Base-by-base conservation (phyloP, 2,113 vertebrate species). In the Eupsittula cactorum region DNA sequence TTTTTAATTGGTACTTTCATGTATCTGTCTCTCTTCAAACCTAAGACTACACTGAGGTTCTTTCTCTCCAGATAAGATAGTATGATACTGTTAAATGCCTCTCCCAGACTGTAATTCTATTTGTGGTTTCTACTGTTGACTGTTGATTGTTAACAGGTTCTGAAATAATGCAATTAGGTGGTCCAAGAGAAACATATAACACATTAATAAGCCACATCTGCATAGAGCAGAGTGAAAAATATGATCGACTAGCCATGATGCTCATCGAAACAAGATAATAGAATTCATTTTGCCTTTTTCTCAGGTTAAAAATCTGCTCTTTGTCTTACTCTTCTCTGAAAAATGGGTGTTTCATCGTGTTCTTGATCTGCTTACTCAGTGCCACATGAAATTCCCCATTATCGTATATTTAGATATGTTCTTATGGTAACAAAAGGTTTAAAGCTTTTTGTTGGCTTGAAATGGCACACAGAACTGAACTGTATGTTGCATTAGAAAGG, bases 81-180 rank as follows among this genome's bases (percentile, higher is more conserved):
- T 97, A 92, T 75, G 86, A 95, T 96, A 79, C 62, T 97, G 94
- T 97, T 98, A 97, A 98, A 97, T 96, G 89, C 96, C 82, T 96
- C 95, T 93, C 80, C 80, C 88, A 94, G 92, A 90, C 94, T 93
- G 88, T 97, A 98, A 98, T 98, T 97, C 92, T 95, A 96, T 98
- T 98, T 98, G 91, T 86, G 83, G 88, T 90, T 96, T 97, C 75
- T 90, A 76, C 94, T 98, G 97, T 94, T 98, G 97, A 91, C 97
- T 97, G 97, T 94, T 98, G 98, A 98, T 98, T 97, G 97, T 98
- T 98, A 98, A 97, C 98, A 98, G 98, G 96, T 98, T 98, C 97
- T 95, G 94, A 96, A 97, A 39, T 98, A 98, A 98, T 98, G 76
- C 59, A 86, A 97, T 98, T 98, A 98, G 62, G 68, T 94, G 95